These are phyloP conservation scores for Brachionus asplanchnoidis DNA, from an alignment of 1,140 invertebrate genomes.

Conservation along the genomic window DNA sequence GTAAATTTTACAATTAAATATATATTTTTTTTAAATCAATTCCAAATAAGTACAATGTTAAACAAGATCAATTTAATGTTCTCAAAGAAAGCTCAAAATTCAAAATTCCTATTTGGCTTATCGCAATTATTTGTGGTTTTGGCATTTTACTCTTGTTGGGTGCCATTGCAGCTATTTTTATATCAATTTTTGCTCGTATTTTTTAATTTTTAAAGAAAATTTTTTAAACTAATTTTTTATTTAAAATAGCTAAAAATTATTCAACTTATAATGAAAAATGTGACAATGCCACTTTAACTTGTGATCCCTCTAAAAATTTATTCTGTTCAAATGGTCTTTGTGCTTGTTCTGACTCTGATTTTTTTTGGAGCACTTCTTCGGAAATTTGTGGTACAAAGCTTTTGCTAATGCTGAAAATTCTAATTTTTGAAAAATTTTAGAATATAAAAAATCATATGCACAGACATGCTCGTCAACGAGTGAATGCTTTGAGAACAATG, in stretches of 20 bases:
- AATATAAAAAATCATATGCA: slow-evolving; percentile 12
- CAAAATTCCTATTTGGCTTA: not conserved
- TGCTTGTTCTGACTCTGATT: not conserved
- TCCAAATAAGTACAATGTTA: not conserved
- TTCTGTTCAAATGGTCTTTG: not conserved
- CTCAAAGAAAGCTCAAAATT: not conserved
- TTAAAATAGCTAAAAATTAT: not conserved
- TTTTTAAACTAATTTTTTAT: not conserved
- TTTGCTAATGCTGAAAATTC: not conserved
- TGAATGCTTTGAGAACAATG: not conserved
- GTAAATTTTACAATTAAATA: not conserved
- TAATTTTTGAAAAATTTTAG: not conserved
- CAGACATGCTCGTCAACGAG: not conserved
- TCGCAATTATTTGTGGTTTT: not conserved
- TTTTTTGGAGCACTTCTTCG: not conserved
- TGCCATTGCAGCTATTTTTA: not conserved
- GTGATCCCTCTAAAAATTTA: slow-evolving; percentile 1
- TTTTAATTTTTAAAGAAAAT: not conserved
- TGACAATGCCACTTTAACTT: not conserved
- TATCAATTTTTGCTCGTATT: not conserved
- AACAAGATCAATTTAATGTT: not conserved
- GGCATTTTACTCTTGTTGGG: not conserved
- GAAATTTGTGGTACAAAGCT: not conserved
- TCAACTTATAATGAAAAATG: not conserved
- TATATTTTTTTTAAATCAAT: not conserved